phyloP scores from a whole-genome alignment of 1,140 invertebrate genomes.

The Ladona fulva region DNA sequence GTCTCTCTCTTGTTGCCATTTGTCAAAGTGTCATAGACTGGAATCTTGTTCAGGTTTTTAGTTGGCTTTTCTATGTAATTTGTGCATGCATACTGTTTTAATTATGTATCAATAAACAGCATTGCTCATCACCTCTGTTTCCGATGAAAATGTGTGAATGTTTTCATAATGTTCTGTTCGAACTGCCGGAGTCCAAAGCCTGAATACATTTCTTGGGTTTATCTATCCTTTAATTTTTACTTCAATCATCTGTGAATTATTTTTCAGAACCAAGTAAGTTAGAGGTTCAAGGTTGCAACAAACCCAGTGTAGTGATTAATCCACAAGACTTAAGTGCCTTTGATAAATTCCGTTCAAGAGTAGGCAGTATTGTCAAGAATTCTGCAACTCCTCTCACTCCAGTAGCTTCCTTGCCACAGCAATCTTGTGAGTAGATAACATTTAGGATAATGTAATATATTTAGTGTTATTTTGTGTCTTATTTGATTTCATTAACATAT shows the following conservation, averaged over 20 bases:
- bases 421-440: constrained; percentile 26
- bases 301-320: background rate
- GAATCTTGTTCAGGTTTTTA: no score
- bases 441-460: background rate
- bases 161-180: no score
- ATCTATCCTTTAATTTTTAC: no score
- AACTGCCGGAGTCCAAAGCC: no score
- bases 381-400: constrained; percentile 33
- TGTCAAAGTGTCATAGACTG: no score
- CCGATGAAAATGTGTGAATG: no score
- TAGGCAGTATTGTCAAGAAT: constrained; percentile 54
- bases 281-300: background rate
- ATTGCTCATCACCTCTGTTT: no score
- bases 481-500: constrained; percentile 14
- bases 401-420: constrained; percentile 24
- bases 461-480: background rate
- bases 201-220: no score
- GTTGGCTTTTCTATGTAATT: no score
- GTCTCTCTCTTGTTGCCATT: no score
- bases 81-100: no score
- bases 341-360: constrained; percentile 45
- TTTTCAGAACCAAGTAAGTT: background rate
- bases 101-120: no score
- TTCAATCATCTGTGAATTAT: background rate
- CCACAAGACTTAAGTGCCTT: constrained; percentile 31